Percentiles rank a stretch among this genome's conserved stretches.
Evolutionary conservation across 2,888 invertebrate genomes (phyloP).

Genomic region (Diabrotica balteata): DNA sequence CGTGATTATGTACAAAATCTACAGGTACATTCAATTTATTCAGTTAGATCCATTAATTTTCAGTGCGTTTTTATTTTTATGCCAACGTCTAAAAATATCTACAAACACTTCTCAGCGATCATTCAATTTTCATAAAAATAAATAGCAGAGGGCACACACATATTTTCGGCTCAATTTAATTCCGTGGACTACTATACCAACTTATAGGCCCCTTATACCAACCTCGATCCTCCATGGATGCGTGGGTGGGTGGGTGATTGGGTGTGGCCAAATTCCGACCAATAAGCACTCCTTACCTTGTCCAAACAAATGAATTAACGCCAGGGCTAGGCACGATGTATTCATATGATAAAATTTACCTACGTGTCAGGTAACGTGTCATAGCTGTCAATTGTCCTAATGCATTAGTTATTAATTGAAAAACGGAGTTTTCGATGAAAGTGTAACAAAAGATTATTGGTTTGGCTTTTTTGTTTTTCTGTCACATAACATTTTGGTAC

Average conservation of each 20-base stretch:
- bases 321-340: constrained; percentile 20
- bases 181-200: no score
- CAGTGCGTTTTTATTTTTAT: no score
- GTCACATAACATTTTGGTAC: no score
- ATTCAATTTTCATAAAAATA: no score
- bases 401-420: constrained; percentile 15
- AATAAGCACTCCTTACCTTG: constrained; percentile 44
- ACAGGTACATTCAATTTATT: no score
- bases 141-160: no score
- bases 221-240: constrained; percentile 40
- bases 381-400: constrained; percentile 26
- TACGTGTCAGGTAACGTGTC: constrained; percentile 19
- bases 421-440: neutral
- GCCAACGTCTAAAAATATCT: no score
- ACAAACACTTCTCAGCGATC: no score
- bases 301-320: constrained; percentile 42
- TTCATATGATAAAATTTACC: constrained; percentile 17
- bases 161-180: no score
- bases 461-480: neutral
- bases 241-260: constrained; percentile 50
- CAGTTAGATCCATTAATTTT: no score
- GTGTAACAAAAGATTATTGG: neutral
- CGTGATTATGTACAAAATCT: no score
- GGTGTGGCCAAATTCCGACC: constrained; percentile 48
- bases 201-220: no score